Base-by-base conservation (phyloP, 2,797 vertebrate genomes). In the Simalia tracyae region DNA sequence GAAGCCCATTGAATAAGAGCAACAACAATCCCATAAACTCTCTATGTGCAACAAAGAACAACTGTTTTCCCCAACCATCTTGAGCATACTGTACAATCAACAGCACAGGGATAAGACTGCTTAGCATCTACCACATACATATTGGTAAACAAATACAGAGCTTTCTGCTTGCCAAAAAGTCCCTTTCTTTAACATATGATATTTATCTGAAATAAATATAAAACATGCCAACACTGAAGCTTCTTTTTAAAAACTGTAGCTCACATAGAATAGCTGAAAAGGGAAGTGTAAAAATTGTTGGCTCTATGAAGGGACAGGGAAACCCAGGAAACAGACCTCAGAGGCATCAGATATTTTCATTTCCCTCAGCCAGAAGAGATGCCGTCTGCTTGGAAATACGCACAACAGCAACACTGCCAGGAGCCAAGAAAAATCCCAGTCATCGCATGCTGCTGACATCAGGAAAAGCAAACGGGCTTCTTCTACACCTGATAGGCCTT, bases 361-460 rank as follows among this genome's bases (percentile, higher is more conserved):
- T 86, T 68, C 36, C 10, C 22, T 2, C 64, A 72, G 81, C 42
- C 57, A 76, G 24, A 59, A 36, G 46, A 76, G 57, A 76, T 56
- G 42, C 57, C 54, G 88, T 87, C 84, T 87, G 57, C n/a, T 90
- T 90, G 46, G 88, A 89, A 87, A 87, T 15, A 46, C 14, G 19
- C 56, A 86, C 9, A 72, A 31, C n/a, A 81, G 84, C 14, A 81
- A 63, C 64, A 81, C 8, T 90, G 64, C 42, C 88, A 81, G 28
- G 42, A 90, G 57, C 64, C 59, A 89, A 76, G 84, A 92, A 61
- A 84, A 12, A 46, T 56, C 50, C 94, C 92, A 81, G 81, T 76
- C 60, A 89, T 24, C 76, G 57, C 88, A 95, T 72, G 91, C 91
- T 61, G 92, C 76, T 89, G 92, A 93, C 50, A 31, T 90, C 90